Evolutionary conservation across 2,888 invertebrate species (phyloP).

Genomic region (Halictus ligatus): DNA sequence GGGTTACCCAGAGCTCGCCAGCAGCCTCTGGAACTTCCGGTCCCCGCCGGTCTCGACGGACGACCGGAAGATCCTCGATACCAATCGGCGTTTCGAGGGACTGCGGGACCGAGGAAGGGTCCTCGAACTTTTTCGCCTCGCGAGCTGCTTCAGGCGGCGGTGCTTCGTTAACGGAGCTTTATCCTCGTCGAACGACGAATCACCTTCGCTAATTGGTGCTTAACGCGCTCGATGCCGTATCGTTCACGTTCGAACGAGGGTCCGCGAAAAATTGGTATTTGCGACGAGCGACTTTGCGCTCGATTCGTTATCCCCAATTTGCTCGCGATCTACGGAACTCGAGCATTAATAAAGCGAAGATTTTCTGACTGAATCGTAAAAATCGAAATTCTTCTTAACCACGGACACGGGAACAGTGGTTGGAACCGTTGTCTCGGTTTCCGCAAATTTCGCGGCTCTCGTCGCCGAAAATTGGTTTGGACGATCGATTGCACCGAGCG

Average conservation of each 20-base stretch:
- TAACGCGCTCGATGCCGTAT: neutral
- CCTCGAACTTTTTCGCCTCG: neutral
- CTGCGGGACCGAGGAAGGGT: neutral
- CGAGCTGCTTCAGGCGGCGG: neutral
- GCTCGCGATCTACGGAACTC: too few species aligned
- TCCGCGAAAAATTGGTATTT: neutral
- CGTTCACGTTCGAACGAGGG: neutral
- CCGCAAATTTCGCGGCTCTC: neutral
- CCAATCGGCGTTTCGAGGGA: neutral
- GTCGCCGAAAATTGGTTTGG: neutral
- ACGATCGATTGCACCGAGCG: neutral
- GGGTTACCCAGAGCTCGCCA: conserved; percentile 20
- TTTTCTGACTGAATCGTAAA: neutral
- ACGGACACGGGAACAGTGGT: neutral
- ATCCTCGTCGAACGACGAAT: conserved; percentile 7
- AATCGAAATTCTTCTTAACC: neutral
- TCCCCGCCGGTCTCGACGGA: neutral
- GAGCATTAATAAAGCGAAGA: neutral
- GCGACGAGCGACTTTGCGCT: neutral
- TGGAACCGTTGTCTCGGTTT: neutral
- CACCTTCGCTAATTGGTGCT: conserved; percentile 2
- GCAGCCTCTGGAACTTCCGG: conserved; percentile 17
- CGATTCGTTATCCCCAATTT: neutral
- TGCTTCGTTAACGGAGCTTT: conserved; percentile 1
- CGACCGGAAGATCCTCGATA: neutral